Base-by-base conservation (phyloP, 2,888 invertebrate species). In the Xylocampa areola region DNA sequence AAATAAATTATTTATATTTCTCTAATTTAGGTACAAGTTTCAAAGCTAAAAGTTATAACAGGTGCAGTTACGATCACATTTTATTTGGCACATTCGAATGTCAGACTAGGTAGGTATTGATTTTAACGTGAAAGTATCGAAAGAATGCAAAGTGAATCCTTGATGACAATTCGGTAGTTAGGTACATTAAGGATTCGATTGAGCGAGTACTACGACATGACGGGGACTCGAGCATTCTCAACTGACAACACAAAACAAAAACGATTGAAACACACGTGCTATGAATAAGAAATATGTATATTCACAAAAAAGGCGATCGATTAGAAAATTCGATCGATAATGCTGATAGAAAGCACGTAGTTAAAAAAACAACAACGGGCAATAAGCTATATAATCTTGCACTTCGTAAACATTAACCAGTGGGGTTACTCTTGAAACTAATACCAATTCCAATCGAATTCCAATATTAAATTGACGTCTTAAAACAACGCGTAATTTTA, bases 141-240 rank as follows among this genome's bases (percentile, higher is more conserved):
- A 39, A 19, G 32, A 32, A 50, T 69, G 55, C 52, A 43, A 35
- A 43, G 54, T 71, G 69, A 79, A 78, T 74, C 45, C 44, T 36
- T 64, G 49, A 73, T 55, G 53, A 69, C 73, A 63, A 67, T 70
- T 81, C 78, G 74, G 85, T 73, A 63, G 66, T 70, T 81, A 77
- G 74, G 85, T 77, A 72, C 73, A 74, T 80, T 73, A 86, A 82
- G 68, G 76, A 79, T 81, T 76, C 77, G 47, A 61, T 58, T 52
- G 40, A 41, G 54, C 59, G 57, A 53, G 36, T 32, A 40, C 29
- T 45, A n/a, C n/a, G n/a, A n/a, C n/a, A n/a, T 36, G 23, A 16
- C 7, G 53, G 29, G 44, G 40, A 49, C 6, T 49, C 7, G 13
- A 45, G 10, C 23, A 29, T 53, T 55, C 57, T 76, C 73, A 73